Base-by-base conservation (phyloP, 2,797 vertebrate genomes). In the Crax fasciolata region DNA sequence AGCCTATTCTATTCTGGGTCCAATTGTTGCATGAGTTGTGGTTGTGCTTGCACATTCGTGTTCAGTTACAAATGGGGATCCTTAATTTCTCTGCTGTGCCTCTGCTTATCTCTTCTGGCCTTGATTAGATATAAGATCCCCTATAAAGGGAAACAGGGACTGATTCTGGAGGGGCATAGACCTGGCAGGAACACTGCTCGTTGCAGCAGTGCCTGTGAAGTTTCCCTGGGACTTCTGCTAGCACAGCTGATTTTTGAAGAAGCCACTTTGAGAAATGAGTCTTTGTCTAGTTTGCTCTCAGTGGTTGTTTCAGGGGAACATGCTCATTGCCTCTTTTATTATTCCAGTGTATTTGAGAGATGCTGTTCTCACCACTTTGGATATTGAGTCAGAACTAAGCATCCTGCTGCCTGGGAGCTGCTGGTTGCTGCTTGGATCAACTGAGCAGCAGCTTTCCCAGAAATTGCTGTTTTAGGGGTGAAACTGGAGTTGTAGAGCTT, bases 91-190 rank as follows among this genome's bases (percentile, higher is more conserved):
- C 73, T 16, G 24, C 2, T 9, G 73, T 20, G 74, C 43, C 71
- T 66, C 71, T 51, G 72, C 67, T 76, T 43, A 6, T 79, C 57
- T 61, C 9, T 63, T 66, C 68, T 84, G 84, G 72, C 79, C 46
- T 87, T 92, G 41, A 63, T 94, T 80, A 59, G 13, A 11, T 35
- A 3, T 18, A 49, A 1, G 51, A 4, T 13, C 2, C 5, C 39
- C 30, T 3, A 7, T 3, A 7, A 3, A 10, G 39, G 43, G 13
- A 2, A 30, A 43, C 38, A 3, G 70, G 66, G 58, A 0, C 49
- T 6, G 68, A 4, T 62, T 25, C 10, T n/a, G 61, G 41, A 18
- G 62, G 59, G 66, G 13, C 35, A 25, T 32, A 13, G 6, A 35
- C 6, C 20, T 5, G 2, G 10, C 1, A 5, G 15, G 72, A 39